These are phyloP conservation scores for Hippasteria phrygiana DNA, from an alignment of 53 echinoderm and acorn worm genomes.

Conservation along the genomic window DNA sequence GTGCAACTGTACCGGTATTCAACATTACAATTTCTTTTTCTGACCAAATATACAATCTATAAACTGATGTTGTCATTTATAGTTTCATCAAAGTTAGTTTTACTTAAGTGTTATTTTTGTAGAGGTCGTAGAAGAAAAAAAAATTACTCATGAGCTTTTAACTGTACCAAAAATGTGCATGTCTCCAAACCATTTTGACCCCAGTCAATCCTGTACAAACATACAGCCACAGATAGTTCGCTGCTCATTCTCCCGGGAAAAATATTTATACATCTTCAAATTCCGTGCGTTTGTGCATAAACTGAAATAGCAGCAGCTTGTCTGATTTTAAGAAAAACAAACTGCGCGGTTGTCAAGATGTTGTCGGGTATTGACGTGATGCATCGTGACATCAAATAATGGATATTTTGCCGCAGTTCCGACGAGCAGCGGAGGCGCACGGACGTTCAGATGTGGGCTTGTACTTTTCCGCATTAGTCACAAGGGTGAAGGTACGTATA, in stretches of 20 bases:
- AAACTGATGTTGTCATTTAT: too few relatives aligned
- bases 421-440: neutral
- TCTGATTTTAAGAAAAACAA: neutral
- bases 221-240: neutral
- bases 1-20: too few relatives aligned
- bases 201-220: neutral
- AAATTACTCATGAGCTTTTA: too few relatives aligned
- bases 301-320: slow-evolving; percentile 1
- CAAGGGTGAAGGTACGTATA: neutral
- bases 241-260: neutral
- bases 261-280: slow-evolving; percentile 8
- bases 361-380: slow-evolving; percentile 6
- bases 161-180: too few relatives aligned
- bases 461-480: slow-evolving; percentile 15
- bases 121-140: too few relatives aligned
- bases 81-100: too few relatives aligned
- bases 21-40: too few relatives aligned
- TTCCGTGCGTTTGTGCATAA: neutral
- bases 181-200: too few relatives aligned
- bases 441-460: neutral
- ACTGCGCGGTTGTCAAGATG: slow-evolving; percentile 3
- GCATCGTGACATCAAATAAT: slow-evolving; percentile 25
- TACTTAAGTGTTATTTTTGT: too few relatives aligned
- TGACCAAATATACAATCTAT: too few relatives aligned
- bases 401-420: neutral